These are phyloP conservation scores for Aphidius colemani DNA, from an alignment of 2,888 invertebrate genomes.

Conservation along the genomic window DNA sequence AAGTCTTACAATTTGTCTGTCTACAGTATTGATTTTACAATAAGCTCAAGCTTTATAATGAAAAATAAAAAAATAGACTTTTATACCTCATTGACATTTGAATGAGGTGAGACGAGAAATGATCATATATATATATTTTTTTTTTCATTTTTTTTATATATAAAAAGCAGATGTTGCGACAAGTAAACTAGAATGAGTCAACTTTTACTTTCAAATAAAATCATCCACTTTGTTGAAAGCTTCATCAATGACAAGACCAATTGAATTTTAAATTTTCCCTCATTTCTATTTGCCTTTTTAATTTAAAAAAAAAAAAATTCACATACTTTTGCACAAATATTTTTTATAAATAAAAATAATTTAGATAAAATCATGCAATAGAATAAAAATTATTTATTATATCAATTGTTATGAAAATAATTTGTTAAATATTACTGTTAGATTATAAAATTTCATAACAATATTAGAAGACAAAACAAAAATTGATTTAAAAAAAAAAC, in stretches of 20 bases:
- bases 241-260: slow-evolving; percentile 2
- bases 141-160: too few species aligned
- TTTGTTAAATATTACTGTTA: background rate
- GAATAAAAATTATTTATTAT: background rate
- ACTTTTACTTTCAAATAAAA: background rate
- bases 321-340: slow-evolving; percentile 3
- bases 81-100: too few species aligned
- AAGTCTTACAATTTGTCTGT: too few species aligned
- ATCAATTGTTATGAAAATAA: background rate
- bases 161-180: too few species aligned
- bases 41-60: too few species aligned
- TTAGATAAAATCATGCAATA: background rate
- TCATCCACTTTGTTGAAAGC: slow-evolving; percentile 14
- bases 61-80: too few species aligned
- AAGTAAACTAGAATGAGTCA: too few species aligned
- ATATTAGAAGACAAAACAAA: slow-evolving; percentile 40
- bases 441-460: slow-evolving; percentile 33
- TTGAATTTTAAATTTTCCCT: slow-evolving; percentile 3
- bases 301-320: background rate
- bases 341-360: background rate
- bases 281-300: background rate
- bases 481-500: background rate
- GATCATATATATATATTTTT: too few species aligned
- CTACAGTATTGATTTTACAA: too few species aligned
- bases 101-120: too few species aligned